These are phyloP conservation scores for Anadara kagoshimensis DNA, from an alignment of 1,140 invertebrate species.

Conservation along the genomic window DNA sequence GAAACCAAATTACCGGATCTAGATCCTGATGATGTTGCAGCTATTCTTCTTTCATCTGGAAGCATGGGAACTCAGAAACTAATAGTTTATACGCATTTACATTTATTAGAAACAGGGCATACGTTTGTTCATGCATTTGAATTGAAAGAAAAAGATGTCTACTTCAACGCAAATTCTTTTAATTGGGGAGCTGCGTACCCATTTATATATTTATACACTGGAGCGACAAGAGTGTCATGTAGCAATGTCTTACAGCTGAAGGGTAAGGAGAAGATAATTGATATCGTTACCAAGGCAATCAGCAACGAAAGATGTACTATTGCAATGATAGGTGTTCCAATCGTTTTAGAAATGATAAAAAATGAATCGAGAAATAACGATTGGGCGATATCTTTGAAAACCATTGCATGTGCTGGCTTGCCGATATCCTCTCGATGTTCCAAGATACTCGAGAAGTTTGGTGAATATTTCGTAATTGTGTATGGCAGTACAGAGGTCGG, in stretches of 20 bases:
- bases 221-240: neutral
- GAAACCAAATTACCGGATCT: neutral
- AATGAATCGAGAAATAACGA: neutral
- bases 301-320: constrained; percentile 1
- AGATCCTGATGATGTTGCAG: constrained; percentile 19
- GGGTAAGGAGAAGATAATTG: neutral
- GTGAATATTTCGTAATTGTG: neutral
- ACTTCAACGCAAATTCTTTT: constrained; percentile 17
- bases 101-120: neutral
- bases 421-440: constrained; percentile 6
- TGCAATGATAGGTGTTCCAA: neutral
- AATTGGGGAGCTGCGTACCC: constrained; percentile 7
- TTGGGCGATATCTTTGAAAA: neutral
- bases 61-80: constrained; percentile 16
- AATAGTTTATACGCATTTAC: constrained; percentile 3
- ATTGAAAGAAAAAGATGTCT: neutral
- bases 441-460: constrained; percentile 11
- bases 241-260: neutral
- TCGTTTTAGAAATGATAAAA: constrained; percentile 12
- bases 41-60: constrained; percentile 10
- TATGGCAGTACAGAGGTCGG: constrained; percentile 24
- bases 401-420: neutral
- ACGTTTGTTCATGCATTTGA: neutral
- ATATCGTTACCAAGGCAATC: neutral
- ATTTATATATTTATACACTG: neutral